A percentile compares a stretch with the other conserved stretches of the same genome.
Conservation (phyloP, 2,113 vertebrate species). For the Epinephelus lanceolatus region DNA sequence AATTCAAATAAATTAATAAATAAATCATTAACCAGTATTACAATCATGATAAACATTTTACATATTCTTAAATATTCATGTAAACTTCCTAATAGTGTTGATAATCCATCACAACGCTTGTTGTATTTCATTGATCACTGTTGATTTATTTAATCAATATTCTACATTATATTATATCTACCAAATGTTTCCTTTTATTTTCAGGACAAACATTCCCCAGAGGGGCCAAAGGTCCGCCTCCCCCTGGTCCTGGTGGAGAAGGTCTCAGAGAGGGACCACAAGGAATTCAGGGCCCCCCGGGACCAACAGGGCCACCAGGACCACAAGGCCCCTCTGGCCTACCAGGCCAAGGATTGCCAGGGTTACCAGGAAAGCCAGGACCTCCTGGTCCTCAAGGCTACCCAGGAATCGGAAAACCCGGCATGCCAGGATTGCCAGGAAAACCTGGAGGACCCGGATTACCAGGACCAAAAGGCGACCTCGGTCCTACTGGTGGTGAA, state of each 20-base stretch:
- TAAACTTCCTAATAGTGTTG: not conserved
- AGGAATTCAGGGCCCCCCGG: slow-evolving; percentile 90
- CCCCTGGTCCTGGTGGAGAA: slow-evolving; percentile 73
- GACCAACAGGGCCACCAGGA: slow-evolving; percentile 89
- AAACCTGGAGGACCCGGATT: slow-evolving; percentile 82
- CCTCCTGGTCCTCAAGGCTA: slow-evolving; percentile 80
- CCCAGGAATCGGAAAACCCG: slow-evolving; percentile 83
- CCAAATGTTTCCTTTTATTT: slow-evolving; percentile 7
- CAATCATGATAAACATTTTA: too few relatives aligned
- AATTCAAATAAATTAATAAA: too few relatives aligned
- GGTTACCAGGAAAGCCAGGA: slow-evolving; percentile 80
- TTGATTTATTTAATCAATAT: not conserved
- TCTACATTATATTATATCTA: not conserved
- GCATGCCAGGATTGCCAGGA: slow-evolving; percentile 83
- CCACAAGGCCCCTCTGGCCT: slow-evolving; percentile 90
- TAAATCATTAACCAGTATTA: too few relatives aligned
- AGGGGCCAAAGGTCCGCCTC: slow-evolving; percentile 88
- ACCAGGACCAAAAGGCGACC: slow-evolving; percentile 78
- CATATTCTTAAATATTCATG: not conserved
- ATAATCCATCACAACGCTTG: not conserved
- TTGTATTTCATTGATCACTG: not conserved
- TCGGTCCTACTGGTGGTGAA: slow-evolving; percentile 76
- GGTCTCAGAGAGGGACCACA: slow-evolving; percentile 88
- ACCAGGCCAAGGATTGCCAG: slow-evolving; percentile 85
- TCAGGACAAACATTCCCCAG: slow-evolving; percentile 82